These are phyloP conservation scores for Corbicula japonica DNA, from an alignment of 2,888 invertebrate genomes.

Conservation along the genomic window DNA sequence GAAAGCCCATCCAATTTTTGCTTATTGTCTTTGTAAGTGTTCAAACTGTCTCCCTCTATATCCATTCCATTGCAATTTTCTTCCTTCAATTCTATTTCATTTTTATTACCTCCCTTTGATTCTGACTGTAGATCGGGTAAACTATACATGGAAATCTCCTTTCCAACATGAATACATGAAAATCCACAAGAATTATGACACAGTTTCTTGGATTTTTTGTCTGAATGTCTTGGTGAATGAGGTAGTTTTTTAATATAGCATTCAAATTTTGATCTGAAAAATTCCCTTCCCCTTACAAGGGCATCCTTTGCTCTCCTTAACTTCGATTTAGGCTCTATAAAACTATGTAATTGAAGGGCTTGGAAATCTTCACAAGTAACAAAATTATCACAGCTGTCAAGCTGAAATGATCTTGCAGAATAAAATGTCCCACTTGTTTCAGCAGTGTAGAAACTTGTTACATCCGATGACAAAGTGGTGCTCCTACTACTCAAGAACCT, in stretches of 20 bases:
- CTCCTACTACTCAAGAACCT: conserved; percentile 43
- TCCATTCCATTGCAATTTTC: conserved; percentile 5
- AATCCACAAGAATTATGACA: conserved; percentile 59
- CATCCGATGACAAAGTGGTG: conserved; percentile 46
- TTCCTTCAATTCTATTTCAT: conserved; percentile 18
- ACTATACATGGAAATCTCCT: conserved; percentile 59
- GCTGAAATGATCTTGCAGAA: conserved; percentile 55
- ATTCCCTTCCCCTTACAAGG: conserved; percentile 53
- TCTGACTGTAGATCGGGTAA: conserved; percentile 38
- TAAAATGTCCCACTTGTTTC: conserved; percentile 57
- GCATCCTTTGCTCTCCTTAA: conserved; percentile 55
- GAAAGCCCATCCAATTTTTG: no score
- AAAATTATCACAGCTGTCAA: conserved; percentile 60
- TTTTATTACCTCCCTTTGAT: conserved; percentile 11
- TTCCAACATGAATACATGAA: conserved; percentile 59
- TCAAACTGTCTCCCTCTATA: no score
- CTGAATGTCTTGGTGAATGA: conserved; percentile 16
- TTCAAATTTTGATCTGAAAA: conserved; percentile 60
- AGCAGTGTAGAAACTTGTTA: conserved; percentile 58
- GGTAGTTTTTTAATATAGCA: conserved; percentile 49
- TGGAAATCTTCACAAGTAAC: conserved; percentile 62
- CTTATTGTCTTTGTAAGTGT: no score
- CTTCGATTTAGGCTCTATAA: conserved; percentile 44
- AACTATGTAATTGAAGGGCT: conserved; percentile 1
- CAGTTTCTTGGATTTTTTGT: conserved; percentile 19